These are phyloP conservation scores for Oreochromis mossambicus DNA, from an alignment of 2,797 vertebrate genomes.

Conservation along the genomic window DNA sequence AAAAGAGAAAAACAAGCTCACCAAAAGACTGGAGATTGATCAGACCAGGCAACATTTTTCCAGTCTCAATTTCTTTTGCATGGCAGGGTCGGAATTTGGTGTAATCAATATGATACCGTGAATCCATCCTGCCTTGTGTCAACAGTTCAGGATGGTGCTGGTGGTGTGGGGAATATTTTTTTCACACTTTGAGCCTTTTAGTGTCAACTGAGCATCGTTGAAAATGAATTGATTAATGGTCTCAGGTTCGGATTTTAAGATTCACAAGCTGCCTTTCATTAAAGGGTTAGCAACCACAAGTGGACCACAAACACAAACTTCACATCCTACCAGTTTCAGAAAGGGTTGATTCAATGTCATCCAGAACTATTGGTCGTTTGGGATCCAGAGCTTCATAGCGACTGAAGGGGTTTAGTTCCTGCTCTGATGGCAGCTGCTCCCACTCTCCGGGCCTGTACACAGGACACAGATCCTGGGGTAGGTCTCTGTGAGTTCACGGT, in stretches of 20 bases:
- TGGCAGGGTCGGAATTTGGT: background rate
- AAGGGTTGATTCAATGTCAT: constrained; percentile 67
- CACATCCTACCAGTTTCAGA: constrained; percentile 56
- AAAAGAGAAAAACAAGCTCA: background rate
- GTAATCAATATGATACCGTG: background rate
- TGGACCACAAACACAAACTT: background rate
- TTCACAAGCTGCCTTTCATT: background rate
- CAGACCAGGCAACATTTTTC: background rate
- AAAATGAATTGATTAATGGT: background rate
- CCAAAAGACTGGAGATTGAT: background rate
- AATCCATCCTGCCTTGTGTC: background rate
- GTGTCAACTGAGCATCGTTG: background rate
- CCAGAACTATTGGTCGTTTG: constrained; percentile 74
- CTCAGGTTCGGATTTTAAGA: background rate
- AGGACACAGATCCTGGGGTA: constrained; percentile 99
- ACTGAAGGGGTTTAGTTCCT: constrained; percentile 94
- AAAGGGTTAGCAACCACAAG: background rate
- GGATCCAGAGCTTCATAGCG: constrained; percentile 88
- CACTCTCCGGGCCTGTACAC: constrained; percentile 99
- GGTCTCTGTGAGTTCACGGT: constrained; percentile 83
- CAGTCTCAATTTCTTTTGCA: background rate
- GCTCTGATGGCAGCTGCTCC: constrained; percentile 95
- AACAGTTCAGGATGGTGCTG: background rate
- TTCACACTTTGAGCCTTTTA: background rate
- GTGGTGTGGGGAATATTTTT: background rate